Evolutionary conservation across 1,140 invertebrate species (phyloP).

Genomic region (Microvelia longipes): DNA sequence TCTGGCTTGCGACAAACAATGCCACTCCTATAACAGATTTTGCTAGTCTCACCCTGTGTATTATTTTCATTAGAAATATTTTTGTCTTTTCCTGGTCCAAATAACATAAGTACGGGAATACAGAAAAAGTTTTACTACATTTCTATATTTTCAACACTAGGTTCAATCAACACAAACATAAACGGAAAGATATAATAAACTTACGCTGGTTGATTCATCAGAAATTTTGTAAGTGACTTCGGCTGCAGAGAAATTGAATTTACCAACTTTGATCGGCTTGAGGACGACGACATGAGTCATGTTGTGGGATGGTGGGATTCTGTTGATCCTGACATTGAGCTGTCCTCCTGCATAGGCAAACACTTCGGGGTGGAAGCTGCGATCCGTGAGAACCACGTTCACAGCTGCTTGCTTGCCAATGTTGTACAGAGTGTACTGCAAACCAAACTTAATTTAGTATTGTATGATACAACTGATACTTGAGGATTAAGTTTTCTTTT

Average conservation of each 20-base stretch:
- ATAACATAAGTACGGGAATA: too few relatives aligned
- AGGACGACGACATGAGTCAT: constrained; percentile 87
- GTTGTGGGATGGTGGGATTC: constrained; percentile 82
- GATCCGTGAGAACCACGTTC: constrained; percentile 74
- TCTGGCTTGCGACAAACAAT: too few relatives aligned
- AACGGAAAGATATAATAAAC: too few relatives aligned
- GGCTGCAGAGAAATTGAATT: constrained; percentile 94
- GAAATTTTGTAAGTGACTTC: constrained; percentile 74
- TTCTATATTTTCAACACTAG: too few relatives aligned
- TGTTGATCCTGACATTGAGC: constrained; percentile 62
- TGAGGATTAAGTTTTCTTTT: not conserved
- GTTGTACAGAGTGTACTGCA: constrained; percentile 63
- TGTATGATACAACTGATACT: not conserved
- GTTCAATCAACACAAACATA: too few relatives aligned
- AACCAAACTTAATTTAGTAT: constrained; percentile 2
- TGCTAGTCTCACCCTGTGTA: too few relatives aligned
- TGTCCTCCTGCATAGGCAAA: constrained; percentile 78
- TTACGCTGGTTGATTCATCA: constrained; percentile 55
- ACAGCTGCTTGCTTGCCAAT: constrained; percentile 73
- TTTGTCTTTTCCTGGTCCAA: too few relatives aligned
- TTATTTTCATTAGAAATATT: too few relatives aligned
- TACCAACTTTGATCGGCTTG: constrained; percentile 73
- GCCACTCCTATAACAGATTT: too few relatives aligned
- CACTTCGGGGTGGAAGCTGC: constrained; percentile 73
- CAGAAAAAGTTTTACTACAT: too few relatives aligned